Percentiles rank a stretch among this genome's conserved stretches.
phyloP scores from a whole-genome alignment of 2,113 vertebrate genomes.

The Cyphomyrus discorhynchus region DNA sequence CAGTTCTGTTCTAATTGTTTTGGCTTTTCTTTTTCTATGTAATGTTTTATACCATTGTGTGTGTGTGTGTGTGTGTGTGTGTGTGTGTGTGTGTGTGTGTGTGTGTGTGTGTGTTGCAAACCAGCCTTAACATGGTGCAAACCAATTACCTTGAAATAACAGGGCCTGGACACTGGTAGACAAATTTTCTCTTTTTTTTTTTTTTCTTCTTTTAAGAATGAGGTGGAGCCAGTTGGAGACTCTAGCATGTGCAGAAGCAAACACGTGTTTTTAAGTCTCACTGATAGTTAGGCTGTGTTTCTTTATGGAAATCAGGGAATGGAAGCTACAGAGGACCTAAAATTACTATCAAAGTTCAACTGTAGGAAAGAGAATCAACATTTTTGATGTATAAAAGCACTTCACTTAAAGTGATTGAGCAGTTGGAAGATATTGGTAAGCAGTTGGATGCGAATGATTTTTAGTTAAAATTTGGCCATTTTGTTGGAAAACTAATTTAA shows the following conservation, averaged over 20 bases:
- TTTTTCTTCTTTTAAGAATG: conserved; percentile 5
- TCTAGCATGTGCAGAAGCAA: background rate
- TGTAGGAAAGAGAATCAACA: background rate
- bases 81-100: background rate
- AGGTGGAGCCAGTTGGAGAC: background rate
- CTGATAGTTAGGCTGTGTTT: background rate
- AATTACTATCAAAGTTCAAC: background rate
- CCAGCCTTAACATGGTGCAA: conserved; percentile 28
- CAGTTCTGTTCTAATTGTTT: conserved; percentile 6
- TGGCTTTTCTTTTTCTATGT: background rate
- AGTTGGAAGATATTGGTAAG: background rate
- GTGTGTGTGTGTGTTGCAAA: background rate
- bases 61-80: background rate
- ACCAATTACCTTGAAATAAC: conserved; percentile 18
- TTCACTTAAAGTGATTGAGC: background rate
- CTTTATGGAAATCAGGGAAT: background rate
- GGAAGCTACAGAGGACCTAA: background rate
- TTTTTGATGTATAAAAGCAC: background rate
- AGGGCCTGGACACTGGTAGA: conserved; percentile 2
- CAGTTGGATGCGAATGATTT: background rate
- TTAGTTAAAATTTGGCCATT: background rate
- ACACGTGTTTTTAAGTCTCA: conserved; percentile 6
- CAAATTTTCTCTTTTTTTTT: background rate
- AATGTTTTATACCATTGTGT: background rate
- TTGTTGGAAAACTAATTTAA: background rate